A percentile compares a stretch with the other conserved stretches of the same genome.
phyloP scores from a whole-genome alignment of 2,113 vertebrate species.

The Poeciliopsis occidentalis region DNA sequence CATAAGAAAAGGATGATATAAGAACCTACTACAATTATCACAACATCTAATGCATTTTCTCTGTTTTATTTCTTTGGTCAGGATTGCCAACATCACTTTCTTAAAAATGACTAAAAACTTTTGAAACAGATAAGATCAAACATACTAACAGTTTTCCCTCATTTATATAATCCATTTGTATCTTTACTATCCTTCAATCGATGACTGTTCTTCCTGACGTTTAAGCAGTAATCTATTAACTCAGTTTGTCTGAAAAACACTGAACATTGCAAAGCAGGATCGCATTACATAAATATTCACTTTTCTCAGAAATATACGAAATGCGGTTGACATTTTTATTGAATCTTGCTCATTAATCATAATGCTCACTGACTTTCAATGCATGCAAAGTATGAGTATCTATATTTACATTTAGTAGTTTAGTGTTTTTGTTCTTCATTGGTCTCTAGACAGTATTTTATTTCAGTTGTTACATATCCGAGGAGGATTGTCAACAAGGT shows the following conservation, averaged over 20 bases:
- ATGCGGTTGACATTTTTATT: too few relatives aligned
- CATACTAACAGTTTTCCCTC: not conserved
- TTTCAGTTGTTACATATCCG: not conserved
- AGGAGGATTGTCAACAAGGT: not conserved
- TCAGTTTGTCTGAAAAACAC: too few relatives aligned
- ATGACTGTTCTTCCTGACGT: not conserved
- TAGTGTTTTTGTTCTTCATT: not conserved
- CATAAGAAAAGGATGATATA: not conserved
- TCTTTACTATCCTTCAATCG: not conserved
- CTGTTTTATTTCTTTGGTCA: not conserved
- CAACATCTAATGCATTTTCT: not conserved
- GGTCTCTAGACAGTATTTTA: not conserved
- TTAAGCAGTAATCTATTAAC: not conserved
- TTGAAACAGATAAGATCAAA: not conserved
- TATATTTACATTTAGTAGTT: not conserved
- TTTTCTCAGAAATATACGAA: too few relatives aligned
- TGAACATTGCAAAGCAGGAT: not conserved
- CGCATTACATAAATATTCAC: too few relatives aligned
- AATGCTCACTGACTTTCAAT: too few relatives aligned
- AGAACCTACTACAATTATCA: not conserved
- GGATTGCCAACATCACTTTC: not conserved
- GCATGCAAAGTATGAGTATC: too few relatives aligned
- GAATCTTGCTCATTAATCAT: too few relatives aligned
- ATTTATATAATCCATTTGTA: too few relatives aligned
- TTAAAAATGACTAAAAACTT: not conserved